Evolutionary conservation across 1,140 invertebrate species (phyloP).

Genomic region (Nasonia vitripennis): DNA sequence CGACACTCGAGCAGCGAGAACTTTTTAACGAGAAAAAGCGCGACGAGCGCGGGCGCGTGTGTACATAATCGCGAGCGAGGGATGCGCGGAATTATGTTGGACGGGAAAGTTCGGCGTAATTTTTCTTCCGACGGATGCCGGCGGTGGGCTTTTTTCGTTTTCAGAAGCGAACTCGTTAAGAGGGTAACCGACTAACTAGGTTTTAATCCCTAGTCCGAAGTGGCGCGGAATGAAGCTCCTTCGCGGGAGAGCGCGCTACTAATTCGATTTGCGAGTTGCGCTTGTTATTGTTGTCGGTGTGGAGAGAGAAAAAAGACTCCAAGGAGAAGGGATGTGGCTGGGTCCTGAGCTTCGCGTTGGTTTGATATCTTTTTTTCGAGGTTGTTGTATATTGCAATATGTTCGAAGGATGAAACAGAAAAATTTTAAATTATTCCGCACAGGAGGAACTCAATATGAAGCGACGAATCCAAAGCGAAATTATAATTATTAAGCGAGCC

Average conservation of each 20-base stretch:
- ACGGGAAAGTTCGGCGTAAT: background rate
- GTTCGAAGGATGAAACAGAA: too few species aligned
- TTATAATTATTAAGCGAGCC: background rate
- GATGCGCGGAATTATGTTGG: background rate
- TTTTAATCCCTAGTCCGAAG: background rate
- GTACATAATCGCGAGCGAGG: background rate
- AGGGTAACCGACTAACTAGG: background rate
- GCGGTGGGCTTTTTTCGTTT: background rate
- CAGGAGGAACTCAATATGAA: background rate
- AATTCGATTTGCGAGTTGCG: too few species aligned
- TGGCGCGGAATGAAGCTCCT: background rate
- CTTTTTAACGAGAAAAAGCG: slow-evolving; percentile 34
- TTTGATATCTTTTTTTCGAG: too few species aligned
- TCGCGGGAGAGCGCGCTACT: too few species aligned
- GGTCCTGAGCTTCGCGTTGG: too few species aligned
- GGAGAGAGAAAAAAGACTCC: too few species aligned
- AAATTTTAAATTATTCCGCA: too few species aligned
- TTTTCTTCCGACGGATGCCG: background rate
- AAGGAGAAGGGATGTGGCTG: too few species aligned
- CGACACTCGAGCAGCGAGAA: slow-evolving; percentile 21
- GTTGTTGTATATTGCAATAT: too few species aligned
- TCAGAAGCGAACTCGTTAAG: background rate
- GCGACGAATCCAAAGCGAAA: background rate
- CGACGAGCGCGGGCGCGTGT: background rate
- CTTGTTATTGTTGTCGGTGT: too few species aligned